Conservation (phyloP, 2,888 invertebrate species). For the Calliopum simillimum region DNA sequence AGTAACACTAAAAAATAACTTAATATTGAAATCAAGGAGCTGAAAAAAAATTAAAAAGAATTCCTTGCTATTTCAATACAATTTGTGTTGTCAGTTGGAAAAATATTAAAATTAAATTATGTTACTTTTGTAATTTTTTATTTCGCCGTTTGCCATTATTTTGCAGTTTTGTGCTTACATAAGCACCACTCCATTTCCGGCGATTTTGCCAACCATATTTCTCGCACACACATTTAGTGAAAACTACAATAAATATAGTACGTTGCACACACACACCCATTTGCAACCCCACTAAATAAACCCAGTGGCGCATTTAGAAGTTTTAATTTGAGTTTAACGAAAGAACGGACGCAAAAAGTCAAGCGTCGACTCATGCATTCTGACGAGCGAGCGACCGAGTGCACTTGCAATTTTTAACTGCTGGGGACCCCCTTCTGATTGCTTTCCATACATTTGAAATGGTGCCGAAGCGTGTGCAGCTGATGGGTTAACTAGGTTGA, state of each 20-base stretch:
- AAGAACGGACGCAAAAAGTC: not conserved
- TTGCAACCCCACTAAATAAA: too few relatives aligned
- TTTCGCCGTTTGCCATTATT: not conserved
- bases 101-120: conserved; percentile 46
- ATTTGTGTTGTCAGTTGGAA: conserved; percentile 45
- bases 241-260: too few relatives aligned
- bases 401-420: not conserved
- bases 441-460: too few relatives aligned
- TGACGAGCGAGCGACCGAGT: not conserved
- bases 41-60: not conserved
- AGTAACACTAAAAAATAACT: too few relatives aligned
- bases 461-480: too few relatives aligned
- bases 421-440: too few relatives aligned
- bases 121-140: not conserved
- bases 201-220: too few relatives aligned
- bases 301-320: conserved; percentile 8
- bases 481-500: too few relatives aligned
- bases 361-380: conserved; percentile 8
- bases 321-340: conserved; percentile 24
- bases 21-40: not conserved
- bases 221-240: too few relatives aligned
- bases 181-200: too few relatives aligned
- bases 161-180: too few relatives aligned
- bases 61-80: conserved; percentile 35
- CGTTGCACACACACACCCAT: too few relatives aligned